phyloP scores from a whole-genome alignment of 30 jellyfish, hydroid and myxozoan species.

The Hydractinia echinata region DNA sequence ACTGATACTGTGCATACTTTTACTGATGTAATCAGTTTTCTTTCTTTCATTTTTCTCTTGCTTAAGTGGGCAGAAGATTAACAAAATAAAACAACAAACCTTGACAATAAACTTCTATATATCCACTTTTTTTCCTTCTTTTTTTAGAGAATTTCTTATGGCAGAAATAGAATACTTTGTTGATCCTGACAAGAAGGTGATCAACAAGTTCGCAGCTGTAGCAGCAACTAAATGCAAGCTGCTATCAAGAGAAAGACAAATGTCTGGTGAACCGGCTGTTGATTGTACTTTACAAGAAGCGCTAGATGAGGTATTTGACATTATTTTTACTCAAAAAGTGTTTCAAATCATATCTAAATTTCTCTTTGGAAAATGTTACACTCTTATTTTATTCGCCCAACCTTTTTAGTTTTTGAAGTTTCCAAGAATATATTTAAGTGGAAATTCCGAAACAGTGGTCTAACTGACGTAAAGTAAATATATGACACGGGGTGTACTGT shows the following conservation, averaged over 20 bases:
- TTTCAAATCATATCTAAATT: too few relatives aligned
- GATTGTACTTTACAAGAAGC: slow-evolving; percentile 72
- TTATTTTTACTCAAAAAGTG: too few relatives aligned
- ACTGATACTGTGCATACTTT: too few relatives aligned
- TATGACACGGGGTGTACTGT: too few relatives aligned
- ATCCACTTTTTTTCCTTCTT: not conserved
- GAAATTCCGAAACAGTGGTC: too few relatives aligned
- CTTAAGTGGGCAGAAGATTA: too few relatives aligned
- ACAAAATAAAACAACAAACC: not conserved
- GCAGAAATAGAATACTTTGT: slow-evolving; percentile 98
- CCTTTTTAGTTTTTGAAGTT: too few relatives aligned
- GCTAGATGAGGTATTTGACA: slow-evolving; percentile 53
- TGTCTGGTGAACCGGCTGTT: slow-evolving; percentile 88
- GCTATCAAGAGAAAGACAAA: slow-evolving; percentile 68
- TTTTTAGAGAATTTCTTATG: slow-evolving; percentile 88
- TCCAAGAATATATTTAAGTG: too few relatives aligned
- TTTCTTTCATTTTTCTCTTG: not conserved
- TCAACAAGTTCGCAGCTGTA: slow-evolving; percentile 70
- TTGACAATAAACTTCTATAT: not conserved
- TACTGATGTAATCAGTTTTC: not conserved
- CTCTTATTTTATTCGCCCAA: too few relatives aligned
- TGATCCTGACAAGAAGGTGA: slow-evolving; percentile 90
- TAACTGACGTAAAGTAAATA: too few relatives aligned
- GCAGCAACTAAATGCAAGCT: slow-evolving; percentile 61
- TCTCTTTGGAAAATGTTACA: too few relatives aligned